A percentile compares a stretch with the other conserved stretches of the same genome.
These are phyloP conservation scores for Phalacrocorax pelagicus DNA, from an alignment of 2,113 vertebrate genomes.

Conservation along the genomic window DNA sequence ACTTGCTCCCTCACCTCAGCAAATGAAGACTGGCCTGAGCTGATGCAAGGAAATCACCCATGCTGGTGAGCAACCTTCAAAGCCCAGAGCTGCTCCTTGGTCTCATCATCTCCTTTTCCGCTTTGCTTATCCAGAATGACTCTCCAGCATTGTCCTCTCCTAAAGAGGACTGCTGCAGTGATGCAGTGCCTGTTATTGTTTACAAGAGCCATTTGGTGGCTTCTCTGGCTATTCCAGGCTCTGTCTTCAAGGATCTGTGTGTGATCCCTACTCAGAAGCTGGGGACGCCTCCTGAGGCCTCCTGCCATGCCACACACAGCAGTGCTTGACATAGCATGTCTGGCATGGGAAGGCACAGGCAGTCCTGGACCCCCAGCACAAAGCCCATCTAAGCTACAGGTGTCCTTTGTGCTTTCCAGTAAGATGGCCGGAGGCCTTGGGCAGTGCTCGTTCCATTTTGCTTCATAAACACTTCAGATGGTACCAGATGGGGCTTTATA, in stretches of 20 bases:
- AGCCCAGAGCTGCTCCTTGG: not conserved
- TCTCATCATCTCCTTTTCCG: not conserved
- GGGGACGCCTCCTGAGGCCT: not conserved
- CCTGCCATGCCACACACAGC: not conserved
- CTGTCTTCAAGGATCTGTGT: not conserved
- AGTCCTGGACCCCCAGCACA: not conserved
- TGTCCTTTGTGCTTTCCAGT: not conserved
- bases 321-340: not conserved
- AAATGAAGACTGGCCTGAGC: not conserved
- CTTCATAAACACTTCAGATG: not conserved
- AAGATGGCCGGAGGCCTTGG: not conserved
- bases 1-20: not conserved
- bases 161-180: not conserved
- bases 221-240: not conserved
- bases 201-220: not conserved
- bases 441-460: not conserved
- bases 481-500: conserved; percentile 15
- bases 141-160: not conserved
- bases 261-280: not conserved
- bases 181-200: not conserved
- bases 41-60: not conserved
- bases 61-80: not conserved
- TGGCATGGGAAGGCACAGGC: not conserved
- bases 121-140: not conserved
- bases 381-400: not conserved